phyloP scores from a whole-genome alignment of 2,888 invertebrate species.

The Choristoneura rosaceana region DNA sequence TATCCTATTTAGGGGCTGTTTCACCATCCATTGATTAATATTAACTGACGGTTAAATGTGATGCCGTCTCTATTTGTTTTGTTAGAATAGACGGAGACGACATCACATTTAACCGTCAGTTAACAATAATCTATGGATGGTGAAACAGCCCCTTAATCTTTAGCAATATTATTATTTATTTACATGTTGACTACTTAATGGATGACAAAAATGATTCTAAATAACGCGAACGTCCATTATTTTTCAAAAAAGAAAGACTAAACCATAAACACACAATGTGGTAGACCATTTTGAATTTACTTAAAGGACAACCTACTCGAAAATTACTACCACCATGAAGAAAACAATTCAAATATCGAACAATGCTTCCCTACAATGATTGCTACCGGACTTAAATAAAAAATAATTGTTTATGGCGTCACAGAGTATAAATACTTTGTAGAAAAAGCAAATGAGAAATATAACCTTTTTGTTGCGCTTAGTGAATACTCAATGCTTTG shows the following conservation, averaged over 20 bases:
- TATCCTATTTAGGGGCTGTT: no score
- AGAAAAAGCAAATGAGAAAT: slow-evolving; percentile 26
- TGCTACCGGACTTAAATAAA: slow-evolving; percentile 34
- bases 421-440: slow-evolving; percentile 33
- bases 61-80: no score
- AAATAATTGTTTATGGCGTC: slow-evolving; percentile 27
- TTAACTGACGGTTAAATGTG: no score
- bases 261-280: slow-evolving; percentile 35
- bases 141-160: no score
- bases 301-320: slow-evolving; percentile 1
- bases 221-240: neutral
- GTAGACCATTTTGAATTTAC: slow-evolving; percentile 35
- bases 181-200: neutral
- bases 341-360: slow-evolving; percentile 22
- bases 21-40: no score
- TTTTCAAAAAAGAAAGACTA: neutral
- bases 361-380: slow-evolving; percentile 24
- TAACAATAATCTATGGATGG: no score
- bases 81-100: no score
- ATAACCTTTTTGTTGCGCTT: slow-evolving; percentile 33
- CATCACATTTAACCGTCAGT: no score
- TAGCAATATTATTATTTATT: neutral
- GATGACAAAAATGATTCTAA: neutral
- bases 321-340: slow-evolving; percentile 1
- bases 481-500: slow-evolving; percentile 20